phyloP scores from a whole-genome alignment of 1,140 invertebrate genomes.

The Solenopsis fugax region DNA sequence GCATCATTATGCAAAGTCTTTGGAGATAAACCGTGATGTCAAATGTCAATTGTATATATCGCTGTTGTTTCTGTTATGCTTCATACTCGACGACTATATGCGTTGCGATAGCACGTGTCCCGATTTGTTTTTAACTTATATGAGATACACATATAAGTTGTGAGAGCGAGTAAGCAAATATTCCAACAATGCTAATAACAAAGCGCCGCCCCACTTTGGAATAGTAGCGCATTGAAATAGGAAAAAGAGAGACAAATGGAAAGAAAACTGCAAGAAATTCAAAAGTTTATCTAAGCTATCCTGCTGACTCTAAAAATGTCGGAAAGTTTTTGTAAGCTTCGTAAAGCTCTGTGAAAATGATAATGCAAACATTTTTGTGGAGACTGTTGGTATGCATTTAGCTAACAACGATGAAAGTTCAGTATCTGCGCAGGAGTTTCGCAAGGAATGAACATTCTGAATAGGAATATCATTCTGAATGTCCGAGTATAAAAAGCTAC shows the following conservation, averaged over 20 bases:
- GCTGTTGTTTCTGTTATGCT: neutral
- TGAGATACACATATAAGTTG: conserved; percentile 2
- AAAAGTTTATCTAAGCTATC: conserved; percentile 57
- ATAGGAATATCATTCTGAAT: conserved; percentile 18
- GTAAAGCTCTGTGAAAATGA: conserved; percentile 57
- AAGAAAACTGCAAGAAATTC: conserved; percentile 60
- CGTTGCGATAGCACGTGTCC: neutral
- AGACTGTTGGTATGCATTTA: conserved; percentile 35
- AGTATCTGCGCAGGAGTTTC: conserved; percentile 19
- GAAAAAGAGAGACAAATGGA: neutral
- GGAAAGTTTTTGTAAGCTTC: conserved; percentile 54
- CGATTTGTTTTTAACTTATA: conserved; percentile 18
- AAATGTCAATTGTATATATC: neutral
- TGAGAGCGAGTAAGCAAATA: conserved; percentile 23
- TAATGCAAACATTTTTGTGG: conserved; percentile 58
- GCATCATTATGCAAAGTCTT: neutral
- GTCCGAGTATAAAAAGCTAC: conserved; percentile 8
- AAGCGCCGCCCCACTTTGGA: conserved; percentile 38
- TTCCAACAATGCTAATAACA: conserved; percentile 26
- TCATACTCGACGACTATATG: neutral
- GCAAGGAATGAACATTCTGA: conserved; percentile 2
- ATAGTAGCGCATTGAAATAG: conserved; percentile 28
- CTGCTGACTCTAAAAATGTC: conserved; percentile 54
- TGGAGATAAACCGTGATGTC: neutral
- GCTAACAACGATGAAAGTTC: conserved; percentile 56